Conservation (phyloP, 2,797 vertebrate species). For the Hipposideros larvatus region DNA sequence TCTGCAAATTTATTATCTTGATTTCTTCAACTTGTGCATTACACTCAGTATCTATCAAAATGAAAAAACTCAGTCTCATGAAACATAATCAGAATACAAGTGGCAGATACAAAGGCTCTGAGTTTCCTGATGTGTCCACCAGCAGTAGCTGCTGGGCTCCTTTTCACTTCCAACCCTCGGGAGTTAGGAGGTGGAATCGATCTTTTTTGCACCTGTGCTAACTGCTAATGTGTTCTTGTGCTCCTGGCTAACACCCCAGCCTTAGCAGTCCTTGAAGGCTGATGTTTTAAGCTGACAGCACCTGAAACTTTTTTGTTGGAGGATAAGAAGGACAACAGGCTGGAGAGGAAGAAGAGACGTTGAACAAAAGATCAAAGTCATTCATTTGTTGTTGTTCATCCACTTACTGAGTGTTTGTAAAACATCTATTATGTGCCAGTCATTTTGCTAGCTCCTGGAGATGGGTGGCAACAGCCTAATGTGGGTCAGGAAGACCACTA, state of each 20-base stretch:
- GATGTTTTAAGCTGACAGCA: background rate
- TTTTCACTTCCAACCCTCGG: background rate
- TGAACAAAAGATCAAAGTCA: background rate
- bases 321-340: background rate
- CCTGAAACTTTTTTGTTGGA: background rate
- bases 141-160: no score
- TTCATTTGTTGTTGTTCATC: background rate
- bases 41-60: slow-evolving; percentile 85
- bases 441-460: background rate
- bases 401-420: background rate
- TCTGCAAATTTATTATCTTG: slow-evolving; percentile 86
- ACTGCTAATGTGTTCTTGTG: background rate
- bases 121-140: slow-evolving; percentile 43
- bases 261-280: background rate
- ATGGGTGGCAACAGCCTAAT: background rate
- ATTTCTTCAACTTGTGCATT: slow-evolving; percentile 86
- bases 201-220: background rate
- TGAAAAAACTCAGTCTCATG: slow-evolving; percentile 78
- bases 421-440: background rate
- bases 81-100: slow-evolving; percentile 82
- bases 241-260: background rate
- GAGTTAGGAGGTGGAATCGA: background rate
- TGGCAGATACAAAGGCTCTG: slow-evolving; percentile 74
- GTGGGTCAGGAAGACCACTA: background rate
- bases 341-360: background rate